phyloP scores from a whole-genome alignment of 2,113 vertebrate species.

The Nerophis ophidion region DNA sequence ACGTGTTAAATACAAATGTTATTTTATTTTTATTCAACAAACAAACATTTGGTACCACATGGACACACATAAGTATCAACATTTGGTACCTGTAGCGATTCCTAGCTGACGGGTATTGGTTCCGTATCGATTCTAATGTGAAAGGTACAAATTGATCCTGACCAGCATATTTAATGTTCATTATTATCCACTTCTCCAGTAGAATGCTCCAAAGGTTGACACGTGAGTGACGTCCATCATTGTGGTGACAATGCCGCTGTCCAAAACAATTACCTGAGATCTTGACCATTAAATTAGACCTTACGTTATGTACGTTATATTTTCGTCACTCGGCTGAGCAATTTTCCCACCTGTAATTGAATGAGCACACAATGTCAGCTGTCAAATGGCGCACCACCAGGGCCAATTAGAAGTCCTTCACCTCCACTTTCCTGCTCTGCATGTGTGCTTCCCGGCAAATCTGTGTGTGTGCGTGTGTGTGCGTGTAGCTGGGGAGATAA shows the following conservation, averaged over 20 bases:
- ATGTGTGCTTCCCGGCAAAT: not conserved
- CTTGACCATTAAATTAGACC: too few relatives aligned
- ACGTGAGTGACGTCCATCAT: conserved; percentile 23
- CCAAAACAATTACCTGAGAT: conserved; percentile 18
- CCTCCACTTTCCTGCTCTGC: conserved; percentile 26
- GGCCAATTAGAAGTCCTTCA: conserved; percentile 50
- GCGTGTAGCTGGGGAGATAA: conserved; percentile 1
- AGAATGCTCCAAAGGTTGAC: not conserved
- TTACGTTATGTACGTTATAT: not conserved
- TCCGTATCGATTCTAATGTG: too few relatives aligned
- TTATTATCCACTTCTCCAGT: not conserved
- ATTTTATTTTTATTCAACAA: too few relatives aligned
- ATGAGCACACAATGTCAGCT: conserved; percentile 40
- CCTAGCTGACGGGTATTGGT: too few relatives aligned
- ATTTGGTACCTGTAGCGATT: too few relatives aligned
- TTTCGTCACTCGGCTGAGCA: conserved; percentile 11
- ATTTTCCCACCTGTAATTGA: conserved; percentile 46
- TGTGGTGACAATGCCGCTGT: conserved; percentile 19
- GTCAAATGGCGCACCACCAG: conserved; percentile 21
- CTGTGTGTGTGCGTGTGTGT: not conserved
- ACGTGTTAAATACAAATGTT: too few relatives aligned
- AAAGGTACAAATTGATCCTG: too few relatives aligned
- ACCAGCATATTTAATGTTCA: too few relatives aligned
- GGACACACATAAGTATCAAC: too few relatives aligned
- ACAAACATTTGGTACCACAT: too few relatives aligned